Percentiles rank a stretch among this genome's conserved stretches.
These are phyloP conservation scores for Drosophila pseudoananassae DNA, from an alignment of 1,140 invertebrate species.

Conservation along the genomic window DNA sequence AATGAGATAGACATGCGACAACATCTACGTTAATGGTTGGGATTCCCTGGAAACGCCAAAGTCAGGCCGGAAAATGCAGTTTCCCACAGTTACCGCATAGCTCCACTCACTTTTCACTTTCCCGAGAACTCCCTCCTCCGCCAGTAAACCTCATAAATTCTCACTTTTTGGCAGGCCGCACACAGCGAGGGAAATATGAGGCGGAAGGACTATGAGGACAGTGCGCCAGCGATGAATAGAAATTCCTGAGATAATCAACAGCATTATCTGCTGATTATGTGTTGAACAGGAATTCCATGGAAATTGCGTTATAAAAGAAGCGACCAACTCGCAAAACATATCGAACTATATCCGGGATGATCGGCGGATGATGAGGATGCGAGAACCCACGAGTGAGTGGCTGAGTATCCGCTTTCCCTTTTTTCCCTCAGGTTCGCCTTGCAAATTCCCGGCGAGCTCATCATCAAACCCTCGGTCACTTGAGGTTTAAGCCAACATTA, in stretches of 20 bases:
- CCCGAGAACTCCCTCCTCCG: slow-evolving; percentile 16
- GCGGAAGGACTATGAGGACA: slow-evolving; percentile 60
- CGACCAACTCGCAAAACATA: slow-evolving; percentile 60
- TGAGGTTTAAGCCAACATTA: slow-evolving; percentile 78
- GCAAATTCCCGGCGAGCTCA: slow-evolving; percentile 56
- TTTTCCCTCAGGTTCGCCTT: slow-evolving; percentile 32
- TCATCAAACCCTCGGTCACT: slow-evolving; percentile 76
- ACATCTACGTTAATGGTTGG: slow-evolving; percentile 22
- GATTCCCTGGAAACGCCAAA: slow-evolving; percentile 30
- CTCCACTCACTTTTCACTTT: slow-evolving; percentile 31
- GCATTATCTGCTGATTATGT: slow-evolving; percentile 77
- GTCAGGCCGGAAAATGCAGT: slow-evolving; percentile 37
- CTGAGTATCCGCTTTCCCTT: slow-evolving; percentile 72
- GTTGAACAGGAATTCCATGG: slow-evolving; percentile 63
- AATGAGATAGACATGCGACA: slow-evolving; percentile 33
- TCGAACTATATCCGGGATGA: slow-evolving; percentile 81
- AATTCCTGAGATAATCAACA: slow-evolving; percentile 79
- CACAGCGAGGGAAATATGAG: slow-evolving; percentile 67
- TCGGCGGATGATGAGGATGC: slow-evolving; percentile 69
- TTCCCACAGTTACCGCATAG: slow-evolving; percentile 41
- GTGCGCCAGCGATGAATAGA: slow-evolving; percentile 61
- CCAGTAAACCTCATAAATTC: slow-evolving; percentile 44
- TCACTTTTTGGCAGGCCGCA: slow-evolving; percentile 62
- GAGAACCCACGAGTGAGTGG: slow-evolving; percentile 68
- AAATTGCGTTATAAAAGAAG: slow-evolving; percentile 69